Evolutionary conservation across 2,888 invertebrate genomes (phyloP).

Genomic region (Alcis repandata): DNA sequence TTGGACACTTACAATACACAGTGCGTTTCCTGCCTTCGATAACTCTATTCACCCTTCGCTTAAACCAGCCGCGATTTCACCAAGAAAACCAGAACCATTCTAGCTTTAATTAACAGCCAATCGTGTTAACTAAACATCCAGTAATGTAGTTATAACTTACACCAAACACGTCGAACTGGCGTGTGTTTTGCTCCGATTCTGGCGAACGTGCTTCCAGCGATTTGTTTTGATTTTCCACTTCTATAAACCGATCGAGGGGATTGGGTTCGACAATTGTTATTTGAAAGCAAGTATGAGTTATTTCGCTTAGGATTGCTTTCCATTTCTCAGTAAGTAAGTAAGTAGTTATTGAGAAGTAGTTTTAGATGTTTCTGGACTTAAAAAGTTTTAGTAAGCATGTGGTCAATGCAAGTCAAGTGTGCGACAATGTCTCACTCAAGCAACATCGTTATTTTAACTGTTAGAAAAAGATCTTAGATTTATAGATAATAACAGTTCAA

Average conservation of each 20-base stretch:
- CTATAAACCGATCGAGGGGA: conserved; percentile 17
- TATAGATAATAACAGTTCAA: too few relatives aligned
- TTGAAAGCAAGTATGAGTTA: conserved; percentile 17
- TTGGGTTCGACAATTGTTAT: conserved; percentile 13
- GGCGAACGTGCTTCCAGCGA: conserved; percentile 19
- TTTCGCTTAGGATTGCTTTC: conserved; percentile 7
- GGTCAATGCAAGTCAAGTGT: too few relatives aligned
- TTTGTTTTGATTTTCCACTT: conserved; percentile 25
- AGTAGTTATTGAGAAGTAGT: too few relatives aligned
- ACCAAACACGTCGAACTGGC: background rate
- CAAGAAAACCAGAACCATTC: background rate
- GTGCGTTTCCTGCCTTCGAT: too few relatives aligned
- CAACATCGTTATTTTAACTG: too few relatives aligned
- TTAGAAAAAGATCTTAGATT: too few relatives aligned
- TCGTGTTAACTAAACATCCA: conserved; percentile 6
- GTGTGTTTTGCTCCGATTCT: conserved; percentile 20
- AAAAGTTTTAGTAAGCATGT: background rate
- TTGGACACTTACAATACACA: too few relatives aligned
- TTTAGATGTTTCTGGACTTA: background rate
- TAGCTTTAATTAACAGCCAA: background rate
- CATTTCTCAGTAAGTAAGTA: background rate
- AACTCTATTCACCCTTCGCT: too few relatives aligned
- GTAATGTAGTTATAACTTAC: conserved; percentile 13
- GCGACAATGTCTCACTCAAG: too few relatives aligned
- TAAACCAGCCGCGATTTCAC: background rate